Base-by-base conservation (phyloP, 2,113 vertebrate genomes). In the Coptodon bakossiorum region DNA sequence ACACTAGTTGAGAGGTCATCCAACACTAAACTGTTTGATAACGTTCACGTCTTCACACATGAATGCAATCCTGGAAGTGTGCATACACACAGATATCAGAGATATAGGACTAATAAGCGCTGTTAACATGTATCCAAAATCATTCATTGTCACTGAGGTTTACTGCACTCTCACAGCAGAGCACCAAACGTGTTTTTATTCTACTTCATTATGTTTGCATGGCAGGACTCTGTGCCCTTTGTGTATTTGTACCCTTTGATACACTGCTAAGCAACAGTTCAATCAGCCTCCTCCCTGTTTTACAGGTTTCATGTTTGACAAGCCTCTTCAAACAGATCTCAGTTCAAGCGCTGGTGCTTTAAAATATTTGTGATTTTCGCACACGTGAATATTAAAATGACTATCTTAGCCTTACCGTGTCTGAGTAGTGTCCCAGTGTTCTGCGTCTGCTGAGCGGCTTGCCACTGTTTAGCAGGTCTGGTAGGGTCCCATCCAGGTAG, bases 381-480 rank as follows among this genome's bases (percentile, higher is more conserved):
- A 50, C 29, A 27, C 10, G 2, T 12, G 57, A n/a, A 36, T 9
- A 22, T 10, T 14, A 43, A 22, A 71, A 48, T 84, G 48, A 40
- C 6, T 13, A 12, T n/a, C 36, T 92, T 17, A 10, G 16, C 10
- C 4, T 50, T 84, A 96, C 96, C 89, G 96, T 96, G 29, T 94
- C 94, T 38, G 94, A 95, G 92, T 96, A 94, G 2, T 96, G 96
- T 50, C 95, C 95, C 59, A 96, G n/a, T 0, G 95, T 96, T 82
- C 95, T 93, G 24, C 96, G 93, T 80, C 96, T 92, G 61, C 90
- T 14, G 1, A 97, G 94, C 0, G 94, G 90, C 53, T 94, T 92
- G 36, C 96, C 95, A 6, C 88, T 94, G 48, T 92, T 94, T 27
- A 97, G 90, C 86, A 97, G 93, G 89, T 97, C 96, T 6, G 96